phyloP scores from a whole-genome alignment of 2,113 vertebrate species.

The Zootoca vivipara region DNA sequence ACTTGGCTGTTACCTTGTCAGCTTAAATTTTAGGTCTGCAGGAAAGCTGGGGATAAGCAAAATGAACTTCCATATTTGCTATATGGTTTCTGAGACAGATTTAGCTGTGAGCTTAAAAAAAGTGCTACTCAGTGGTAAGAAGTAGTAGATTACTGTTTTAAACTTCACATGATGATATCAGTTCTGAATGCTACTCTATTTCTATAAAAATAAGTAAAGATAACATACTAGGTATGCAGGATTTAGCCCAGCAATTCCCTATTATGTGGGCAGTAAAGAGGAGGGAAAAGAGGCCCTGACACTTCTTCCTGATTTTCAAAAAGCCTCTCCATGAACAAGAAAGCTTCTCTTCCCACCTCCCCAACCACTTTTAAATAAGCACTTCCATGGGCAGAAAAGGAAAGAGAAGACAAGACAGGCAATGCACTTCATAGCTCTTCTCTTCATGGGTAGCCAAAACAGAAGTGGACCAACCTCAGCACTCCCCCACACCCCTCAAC shows the following conservation, averaged over 20 bases:
- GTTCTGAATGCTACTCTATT: not conserved
- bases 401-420: too few relatives aligned
- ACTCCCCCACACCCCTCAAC: too few relatives aligned
- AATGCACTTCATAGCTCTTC: too few relatives aligned
- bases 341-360: too few relatives aligned
- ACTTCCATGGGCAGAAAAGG: too few relatives aligned
- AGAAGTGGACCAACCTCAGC: too few relatives aligned
- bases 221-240: not conserved
- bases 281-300: too few relatives aligned
- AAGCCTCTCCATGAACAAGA: too few relatives aligned
- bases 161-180: not conserved
- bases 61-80: constrained; percentile 28
- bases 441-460: too few relatives aligned
- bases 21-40: constrained; percentile 15
- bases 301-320: too few relatives aligned
- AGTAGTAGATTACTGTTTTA: not conserved
- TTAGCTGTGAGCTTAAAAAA: not conserved
- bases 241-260: not conserved
- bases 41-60: constrained; percentile 33
- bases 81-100: rapidly evolving
- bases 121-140: not conserved
- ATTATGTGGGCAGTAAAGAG: too few relatives aligned
- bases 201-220: not conserved
- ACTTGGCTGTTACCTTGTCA: constrained; percentile 19
- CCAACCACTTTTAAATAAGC: too few relatives aligned